phyloP scores from a whole-genome alignment of 53 echinoderm and acorn worm species.

The Arbacia lixula region DNA sequence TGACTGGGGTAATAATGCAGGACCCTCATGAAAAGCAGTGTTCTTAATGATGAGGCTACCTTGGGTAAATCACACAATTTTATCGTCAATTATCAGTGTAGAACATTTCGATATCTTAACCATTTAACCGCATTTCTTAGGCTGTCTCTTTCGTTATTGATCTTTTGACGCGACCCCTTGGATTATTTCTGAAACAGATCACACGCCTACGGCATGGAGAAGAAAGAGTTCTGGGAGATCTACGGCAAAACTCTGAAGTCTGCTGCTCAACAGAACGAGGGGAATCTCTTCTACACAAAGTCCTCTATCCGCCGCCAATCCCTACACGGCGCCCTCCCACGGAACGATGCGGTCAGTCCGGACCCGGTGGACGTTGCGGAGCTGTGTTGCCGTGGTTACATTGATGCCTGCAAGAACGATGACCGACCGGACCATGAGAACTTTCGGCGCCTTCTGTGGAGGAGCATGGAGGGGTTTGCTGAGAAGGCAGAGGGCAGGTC shows the following conservation, averaged over 20 bases:
- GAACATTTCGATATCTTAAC: too few species aligned
- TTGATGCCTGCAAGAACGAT: not conserved
- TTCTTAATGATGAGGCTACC: too few species aligned
- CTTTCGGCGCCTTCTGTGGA: constrained; percentile 62
- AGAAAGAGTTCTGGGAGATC: constrained; percentile 79
- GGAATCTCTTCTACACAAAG: constrained; percentile 21
- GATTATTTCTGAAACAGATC: too few species aligned
- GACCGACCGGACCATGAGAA: constrained; percentile 87
- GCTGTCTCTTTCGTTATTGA: too few species aligned
- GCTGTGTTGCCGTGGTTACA: constrained; percentile 43
- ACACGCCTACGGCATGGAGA: constrained; percentile 89
- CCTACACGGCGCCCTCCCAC: not conserved
- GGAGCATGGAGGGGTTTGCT: constrained; percentile 67
- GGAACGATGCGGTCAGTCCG: not conserved
- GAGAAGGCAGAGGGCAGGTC: constrained; percentile 79
- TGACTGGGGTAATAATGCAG: too few species aligned
- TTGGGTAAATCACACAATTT: too few species aligned
- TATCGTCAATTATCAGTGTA: too few species aligned
- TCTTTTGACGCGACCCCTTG: too few species aligned
- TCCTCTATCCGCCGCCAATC: constrained; percentile 15
- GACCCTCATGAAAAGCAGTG: too few species aligned
- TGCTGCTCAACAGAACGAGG: constrained; percentile 47
- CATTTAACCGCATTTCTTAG: too few species aligned
- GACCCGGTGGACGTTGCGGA: constrained; percentile 24
- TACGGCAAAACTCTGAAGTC: constrained; percentile 61